Evolutionary conservation across 2,797 vertebrate genomes (phyloP).

Genomic region (Poliocrania exsul): DNA sequence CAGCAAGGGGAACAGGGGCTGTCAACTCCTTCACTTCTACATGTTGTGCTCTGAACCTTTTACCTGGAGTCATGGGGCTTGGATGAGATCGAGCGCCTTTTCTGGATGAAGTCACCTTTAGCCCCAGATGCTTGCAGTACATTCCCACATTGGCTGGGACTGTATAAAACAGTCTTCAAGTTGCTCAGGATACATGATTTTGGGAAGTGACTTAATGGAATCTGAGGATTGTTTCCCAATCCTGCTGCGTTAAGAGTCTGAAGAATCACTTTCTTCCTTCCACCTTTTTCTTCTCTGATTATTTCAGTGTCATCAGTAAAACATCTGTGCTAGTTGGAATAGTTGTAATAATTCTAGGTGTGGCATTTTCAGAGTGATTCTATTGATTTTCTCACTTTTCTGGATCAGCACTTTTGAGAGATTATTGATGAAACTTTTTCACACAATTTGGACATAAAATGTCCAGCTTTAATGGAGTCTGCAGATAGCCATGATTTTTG

Average conservation of each 20-base stretch:
- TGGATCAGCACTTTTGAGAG: neutral
- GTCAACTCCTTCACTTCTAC: neutral
- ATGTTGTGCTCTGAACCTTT: neutral
- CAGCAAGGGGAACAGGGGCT: neutral
- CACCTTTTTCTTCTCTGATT: neutral
- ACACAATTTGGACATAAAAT: neutral
- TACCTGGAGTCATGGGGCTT: neutral
- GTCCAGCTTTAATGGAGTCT: neutral
- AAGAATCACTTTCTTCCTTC: neutral
- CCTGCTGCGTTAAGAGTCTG: neutral
- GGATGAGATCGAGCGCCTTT: neutral
- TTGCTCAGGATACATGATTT: neutral
- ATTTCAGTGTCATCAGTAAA: neutral
- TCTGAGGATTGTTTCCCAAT: neutral
- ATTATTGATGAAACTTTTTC: neutral
- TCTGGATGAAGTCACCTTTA: neutral
- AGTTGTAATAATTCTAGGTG: neutral
- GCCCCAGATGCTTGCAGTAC: neutral
- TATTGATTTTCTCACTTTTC: neutral
- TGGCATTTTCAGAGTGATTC: neutral
- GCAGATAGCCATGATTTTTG: neutral
- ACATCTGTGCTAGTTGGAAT: neutral
- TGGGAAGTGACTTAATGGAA: neutral
- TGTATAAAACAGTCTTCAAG: neutral
- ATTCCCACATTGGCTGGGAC: fast-evolving